Evolutionary conservation across 2,888 invertebrate genomes (phyloP).

Genomic region (Hermaeophaga mercurialis): DNA sequence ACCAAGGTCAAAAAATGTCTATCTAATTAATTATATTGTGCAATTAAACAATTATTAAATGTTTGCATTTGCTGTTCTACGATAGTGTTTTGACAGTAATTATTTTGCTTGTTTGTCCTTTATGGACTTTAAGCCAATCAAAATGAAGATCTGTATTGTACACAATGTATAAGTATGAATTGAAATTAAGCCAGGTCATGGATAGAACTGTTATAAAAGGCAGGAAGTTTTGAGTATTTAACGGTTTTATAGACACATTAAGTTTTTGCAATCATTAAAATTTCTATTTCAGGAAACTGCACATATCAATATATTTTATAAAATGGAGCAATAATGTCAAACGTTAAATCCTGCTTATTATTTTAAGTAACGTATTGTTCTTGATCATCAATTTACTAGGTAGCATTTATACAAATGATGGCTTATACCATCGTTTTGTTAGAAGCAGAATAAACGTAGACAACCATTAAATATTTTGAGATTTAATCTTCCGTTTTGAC

Average conservation of each 20-base stretch:
- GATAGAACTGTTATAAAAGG: conserved; percentile 3
- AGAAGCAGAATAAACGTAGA: too few relatives aligned
- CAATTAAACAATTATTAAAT: conserved; percentile 17
- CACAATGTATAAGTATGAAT: not conserved
- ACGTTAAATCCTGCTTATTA: too few relatives aligned
- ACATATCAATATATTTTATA: too few relatives aligned
- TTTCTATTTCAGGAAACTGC: too few relatives aligned
- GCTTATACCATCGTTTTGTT: too few relatives aligned
- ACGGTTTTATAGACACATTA: not conserved
- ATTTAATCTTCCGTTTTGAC: too few relatives aligned
- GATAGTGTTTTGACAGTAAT: conserved; percentile 4
- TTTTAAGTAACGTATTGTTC: too few relatives aligned
- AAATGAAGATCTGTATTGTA: not conserved
- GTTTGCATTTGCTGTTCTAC: conserved; percentile 8
- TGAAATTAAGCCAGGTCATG: conserved; percentile 5
- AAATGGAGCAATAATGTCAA: too few relatives aligned
- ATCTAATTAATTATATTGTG: conserved; percentile 18
- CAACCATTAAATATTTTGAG: too few relatives aligned
- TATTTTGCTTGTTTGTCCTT: conserved; percentile 5
- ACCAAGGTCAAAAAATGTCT: conserved; percentile 6
- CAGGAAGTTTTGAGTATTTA: conserved; percentile 4
- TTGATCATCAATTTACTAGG: too few relatives aligned
- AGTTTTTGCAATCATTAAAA: too few relatives aligned
- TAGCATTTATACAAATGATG: too few relatives aligned
- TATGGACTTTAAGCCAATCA: conserved; percentile 12